Evolutionary conservation across 2,113 vertebrate species (phyloP).

Genomic region (Lycocorax pyrrhopterus): DNA sequence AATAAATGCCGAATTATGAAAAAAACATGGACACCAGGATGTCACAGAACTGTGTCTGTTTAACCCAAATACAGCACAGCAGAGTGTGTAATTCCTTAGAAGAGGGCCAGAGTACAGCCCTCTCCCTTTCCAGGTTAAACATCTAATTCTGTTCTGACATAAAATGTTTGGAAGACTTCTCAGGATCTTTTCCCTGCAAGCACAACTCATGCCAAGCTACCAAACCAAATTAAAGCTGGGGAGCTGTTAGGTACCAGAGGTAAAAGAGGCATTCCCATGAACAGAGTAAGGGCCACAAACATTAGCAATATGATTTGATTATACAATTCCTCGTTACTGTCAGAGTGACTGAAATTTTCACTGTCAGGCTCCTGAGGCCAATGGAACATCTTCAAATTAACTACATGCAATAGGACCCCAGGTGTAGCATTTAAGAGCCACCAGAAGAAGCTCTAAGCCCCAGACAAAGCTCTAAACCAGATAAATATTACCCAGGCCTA

Average conservation of each 20-base stretch:
- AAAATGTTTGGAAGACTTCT: not conserved
- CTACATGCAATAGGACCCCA: not conserved
- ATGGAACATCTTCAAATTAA: not conserved
- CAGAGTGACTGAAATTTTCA: not conserved
- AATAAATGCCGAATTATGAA: fast-evolving
- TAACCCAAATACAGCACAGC: not conserved
- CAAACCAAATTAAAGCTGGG: not conserved
- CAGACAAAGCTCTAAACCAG: not conserved
- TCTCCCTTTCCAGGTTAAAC: not conserved
- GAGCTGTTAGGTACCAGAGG: not conserved
- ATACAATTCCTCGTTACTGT: not conserved
- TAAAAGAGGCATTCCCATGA: not conserved
- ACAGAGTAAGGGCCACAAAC: not conserved
- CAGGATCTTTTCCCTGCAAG: not conserved
- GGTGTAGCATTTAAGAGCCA: not conserved
- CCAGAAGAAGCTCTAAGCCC: not conserved
- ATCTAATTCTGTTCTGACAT: not conserved
- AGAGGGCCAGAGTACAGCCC: not conserved
- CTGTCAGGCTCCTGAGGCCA: not conserved
- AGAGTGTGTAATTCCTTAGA: not conserved
- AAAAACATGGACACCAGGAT: fast-evolving
- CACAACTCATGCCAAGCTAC: fast-evolving
- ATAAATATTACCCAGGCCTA: not conserved
- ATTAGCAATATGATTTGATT: not conserved
- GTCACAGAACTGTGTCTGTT: not conserved